A percentile compares a stretch with the other conserved stretches of the same genome.
These are phyloP conservation scores for Tortricodes alternella DNA, from an alignment of 2,888 invertebrate species.

Conservation along the genomic window DNA sequence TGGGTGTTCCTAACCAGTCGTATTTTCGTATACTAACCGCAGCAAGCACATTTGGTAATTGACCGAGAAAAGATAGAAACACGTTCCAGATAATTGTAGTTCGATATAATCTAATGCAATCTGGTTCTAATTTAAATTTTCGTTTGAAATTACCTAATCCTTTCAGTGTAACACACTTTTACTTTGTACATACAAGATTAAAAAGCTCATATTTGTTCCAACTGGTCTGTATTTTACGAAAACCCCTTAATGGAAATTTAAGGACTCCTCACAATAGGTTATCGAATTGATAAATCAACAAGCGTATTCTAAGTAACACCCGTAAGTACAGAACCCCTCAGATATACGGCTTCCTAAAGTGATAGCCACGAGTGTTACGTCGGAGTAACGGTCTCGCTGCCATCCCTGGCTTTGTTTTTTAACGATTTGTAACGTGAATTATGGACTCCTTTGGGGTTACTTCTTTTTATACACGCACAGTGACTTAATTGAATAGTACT, in stretches of 20 bases:
- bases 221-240: not conserved
- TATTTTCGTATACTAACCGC: conserved; percentile 64
- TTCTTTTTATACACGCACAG: conserved; percentile 1
- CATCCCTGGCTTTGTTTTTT: conserved; percentile 49
- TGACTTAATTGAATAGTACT: conserved; percentile 8
- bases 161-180: too few relatives aligned
- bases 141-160: too few relatives aligned
- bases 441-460: conserved; percentile 17
- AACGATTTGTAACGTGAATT: conserved; percentile 21
- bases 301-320: conserved; percentile 19
- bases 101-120: not conserved
- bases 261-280: not conserved
- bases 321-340: conserved; percentile 21
- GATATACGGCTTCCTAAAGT: conserved; percentile 41
- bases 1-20: conserved; percentile 77
- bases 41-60: conserved; percentile 63
- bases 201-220: not conserved
- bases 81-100: conserved; percentile 26
- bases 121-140: too few relatives aligned
- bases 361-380: conserved; percentile 48
- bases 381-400: conserved; percentile 49
- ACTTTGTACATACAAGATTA: not conserved
- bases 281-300: conserved; percentile 15
- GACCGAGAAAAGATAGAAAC: conserved; percentile 47
- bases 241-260: not conserved